These are phyloP conservation scores for Globodera rostochiensis DNA, from an alignment of 1,140 invertebrate species.

Conservation along the genomic window DNA sequence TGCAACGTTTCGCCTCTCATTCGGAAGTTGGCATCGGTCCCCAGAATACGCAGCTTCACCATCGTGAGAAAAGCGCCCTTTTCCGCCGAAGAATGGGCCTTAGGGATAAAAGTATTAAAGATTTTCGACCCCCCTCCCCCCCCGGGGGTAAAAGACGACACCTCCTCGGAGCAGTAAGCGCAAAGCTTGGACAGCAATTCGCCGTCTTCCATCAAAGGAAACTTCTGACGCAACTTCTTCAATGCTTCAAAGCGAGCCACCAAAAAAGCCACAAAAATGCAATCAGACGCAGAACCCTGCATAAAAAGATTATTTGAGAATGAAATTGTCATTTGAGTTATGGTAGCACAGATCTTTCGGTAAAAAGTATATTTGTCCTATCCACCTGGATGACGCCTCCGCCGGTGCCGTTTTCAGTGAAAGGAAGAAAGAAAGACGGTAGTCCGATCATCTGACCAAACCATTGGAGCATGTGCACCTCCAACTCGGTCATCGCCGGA, in stretches of 20 bases:
- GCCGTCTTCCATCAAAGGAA: slow-evolving; percentile 84
- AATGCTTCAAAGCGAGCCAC: slow-evolving; percentile 91
- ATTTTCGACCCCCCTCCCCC: no score
- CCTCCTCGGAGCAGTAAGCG: slow-evolving; percentile 76
- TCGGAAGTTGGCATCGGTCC: slow-evolving; percentile 88
- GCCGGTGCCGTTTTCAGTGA: slow-evolving; percentile 67
- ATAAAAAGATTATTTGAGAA: neutral
- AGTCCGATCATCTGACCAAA: slow-evolving; percentile 77
- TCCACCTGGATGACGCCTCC: slow-evolving; percentile 72
- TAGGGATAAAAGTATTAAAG: neutral
- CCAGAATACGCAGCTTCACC: slow-evolving; percentile 92
- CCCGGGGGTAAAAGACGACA: neutral
- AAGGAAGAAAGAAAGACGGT: slow-evolving; percentile 70
- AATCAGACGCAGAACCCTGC: slow-evolving; percentile 94
- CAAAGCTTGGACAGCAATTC: slow-evolving; percentile 87
- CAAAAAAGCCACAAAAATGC: slow-evolving; percentile 89
- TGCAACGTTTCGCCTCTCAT: slow-evolving; percentile 83
- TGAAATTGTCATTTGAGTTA: neutral
- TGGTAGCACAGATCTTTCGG: no score
- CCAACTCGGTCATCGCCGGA: slow-evolving; percentile 93
- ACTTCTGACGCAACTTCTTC: slow-evolving; percentile 82
- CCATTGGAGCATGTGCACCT: slow-evolving; percentile 95
- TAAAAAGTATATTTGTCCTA: neutral
- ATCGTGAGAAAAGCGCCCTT: slow-evolving; percentile 98
- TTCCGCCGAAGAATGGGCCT: slow-evolving; percentile 94